These are phyloP conservation scores for Eurystomus glaucurus DNA, from an alignment of 2,797 vertebrate genomes.

Conservation along the genomic window DNA sequence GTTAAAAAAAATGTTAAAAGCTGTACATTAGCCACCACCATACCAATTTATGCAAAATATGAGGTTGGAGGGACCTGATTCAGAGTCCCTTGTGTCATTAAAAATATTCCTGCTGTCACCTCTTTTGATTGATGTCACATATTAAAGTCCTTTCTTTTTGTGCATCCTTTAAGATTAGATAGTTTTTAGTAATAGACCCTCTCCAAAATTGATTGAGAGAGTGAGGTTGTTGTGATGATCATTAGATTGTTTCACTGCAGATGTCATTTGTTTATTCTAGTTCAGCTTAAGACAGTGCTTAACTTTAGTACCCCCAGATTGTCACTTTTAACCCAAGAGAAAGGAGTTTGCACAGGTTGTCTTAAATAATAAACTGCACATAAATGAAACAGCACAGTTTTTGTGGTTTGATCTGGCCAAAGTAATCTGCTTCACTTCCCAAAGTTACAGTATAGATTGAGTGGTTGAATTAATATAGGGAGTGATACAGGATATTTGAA, in stretches of 20 bases:
- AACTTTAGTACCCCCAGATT: background rate
- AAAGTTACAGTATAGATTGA: background rate
- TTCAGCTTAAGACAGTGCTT: background rate
- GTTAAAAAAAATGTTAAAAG: background rate
- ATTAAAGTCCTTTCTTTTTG: background rate
- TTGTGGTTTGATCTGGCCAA: background rate
- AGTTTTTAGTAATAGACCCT: background rate
- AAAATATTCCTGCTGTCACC: background rate
- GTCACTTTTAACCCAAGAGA: background rate
- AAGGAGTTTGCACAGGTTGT: background rate
- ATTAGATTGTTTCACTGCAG: background rate
- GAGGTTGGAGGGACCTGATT: background rate
- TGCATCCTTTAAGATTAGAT: background rate
- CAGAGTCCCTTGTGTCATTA: background rate
- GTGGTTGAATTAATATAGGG: conserved; percentile 38
- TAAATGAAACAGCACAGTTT: background rate
- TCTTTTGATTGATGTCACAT: background rate
- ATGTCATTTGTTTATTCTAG: background rate
- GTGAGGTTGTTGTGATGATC: background rate
- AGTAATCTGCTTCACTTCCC: conserved; percentile 41
- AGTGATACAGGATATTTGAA: conserved; percentile 56
- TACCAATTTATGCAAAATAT: background rate
- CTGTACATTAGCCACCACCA: background rate
- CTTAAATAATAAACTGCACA: background rate
- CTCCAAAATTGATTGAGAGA: background rate